These are phyloP conservation scores for Bicyclus anynana DNA, from an alignment of 1,140 invertebrate genomes.

Conservation along the genomic window DNA sequence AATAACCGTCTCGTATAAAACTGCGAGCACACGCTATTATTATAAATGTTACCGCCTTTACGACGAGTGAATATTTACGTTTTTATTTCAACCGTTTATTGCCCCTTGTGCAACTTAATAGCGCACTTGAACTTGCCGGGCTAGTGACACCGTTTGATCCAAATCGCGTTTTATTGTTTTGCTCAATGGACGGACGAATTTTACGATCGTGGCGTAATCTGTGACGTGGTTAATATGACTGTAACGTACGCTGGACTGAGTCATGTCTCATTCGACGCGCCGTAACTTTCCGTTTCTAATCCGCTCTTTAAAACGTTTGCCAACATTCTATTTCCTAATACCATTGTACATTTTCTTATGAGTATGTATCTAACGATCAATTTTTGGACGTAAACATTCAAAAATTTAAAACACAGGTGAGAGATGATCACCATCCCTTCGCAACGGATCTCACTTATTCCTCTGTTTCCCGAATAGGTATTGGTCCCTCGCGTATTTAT, in stretches of 20 bases:
- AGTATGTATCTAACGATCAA: too few species aligned
- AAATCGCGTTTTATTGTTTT: slow-evolving; percentile 72
- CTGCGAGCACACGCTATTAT: slow-evolving; percentile 58
- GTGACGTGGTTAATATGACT: slow-evolving; percentile 51
- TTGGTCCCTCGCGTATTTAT: slow-evolving; percentile 50
- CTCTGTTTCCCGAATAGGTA: slow-evolving; percentile 45
- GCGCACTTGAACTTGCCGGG: slow-evolving; percentile 69
- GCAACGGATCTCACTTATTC: slow-evolving; percentile 35
- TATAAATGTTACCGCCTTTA: slow-evolving; percentile 64
- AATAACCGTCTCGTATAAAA: slow-evolving; percentile 60
- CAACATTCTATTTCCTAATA: slow-evolving; percentile 15
- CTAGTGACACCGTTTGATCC: slow-evolving; percentile 73
- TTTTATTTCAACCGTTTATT: slow-evolving; percentile 66
- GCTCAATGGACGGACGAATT: slow-evolving; percentile 67
- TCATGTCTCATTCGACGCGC: slow-evolving; percentile 51
- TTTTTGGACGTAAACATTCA: background rate
- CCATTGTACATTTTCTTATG: too few species aligned
- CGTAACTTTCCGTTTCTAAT: slow-evolving; percentile 54
- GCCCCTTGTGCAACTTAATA: slow-evolving; percentile 69
- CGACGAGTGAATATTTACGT: slow-evolving; percentile 65
- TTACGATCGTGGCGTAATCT: slow-evolving; percentile 68
- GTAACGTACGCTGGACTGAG: slow-evolving; percentile 42
- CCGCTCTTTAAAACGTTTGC: slow-evolving; percentile 21
- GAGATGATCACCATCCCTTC: slow-evolving; percentile 1
- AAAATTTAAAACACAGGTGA: slow-evolving; percentile 21